phyloP scores from a whole-genome alignment of 37 sponge, comb jelly and placozoan genomes.

The Mnemiopsis leidyi region DNA sequence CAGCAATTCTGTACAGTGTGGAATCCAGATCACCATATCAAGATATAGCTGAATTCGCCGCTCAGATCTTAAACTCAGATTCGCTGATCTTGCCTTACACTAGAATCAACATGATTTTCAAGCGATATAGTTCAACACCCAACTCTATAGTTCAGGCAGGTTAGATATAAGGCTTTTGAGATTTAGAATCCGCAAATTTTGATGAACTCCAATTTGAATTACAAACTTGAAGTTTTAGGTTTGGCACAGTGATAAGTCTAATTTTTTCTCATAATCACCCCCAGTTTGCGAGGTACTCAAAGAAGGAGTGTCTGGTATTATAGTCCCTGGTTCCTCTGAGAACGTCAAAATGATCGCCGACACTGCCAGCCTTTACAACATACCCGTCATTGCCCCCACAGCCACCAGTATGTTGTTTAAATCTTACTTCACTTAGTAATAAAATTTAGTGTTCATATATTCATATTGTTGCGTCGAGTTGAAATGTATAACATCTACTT shows the following conservation, averaged over 20 bases:
- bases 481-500: too few relatives aligned
- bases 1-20: background rate
- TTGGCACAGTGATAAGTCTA: too few relatives aligned
- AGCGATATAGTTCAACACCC: background rate
- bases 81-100: background rate
- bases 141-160: background rate
- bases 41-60: background rate
- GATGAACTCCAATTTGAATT: too few relatives aligned
- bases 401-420: constrained; percentile 15
- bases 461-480: too few relatives aligned
- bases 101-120: background rate
- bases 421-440: too few relatives aligned
- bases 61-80: background rate
- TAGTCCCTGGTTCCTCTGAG: background rate
- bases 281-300: constrained; percentile 13
- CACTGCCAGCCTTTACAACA: background rate
- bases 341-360: background rate
- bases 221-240: too few relatives aligned
- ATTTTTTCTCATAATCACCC: background rate
- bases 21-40: background rate
- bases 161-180: too few relatives aligned
- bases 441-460: too few relatives aligned
- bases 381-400: background rate
- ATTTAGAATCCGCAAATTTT: too few relatives aligned
- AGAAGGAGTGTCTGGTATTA: constrained; percentile 25